Evolutionary conservation across 2,797 vertebrate genomes (phyloP).

Genomic region (Bufotes viridis): DNA sequence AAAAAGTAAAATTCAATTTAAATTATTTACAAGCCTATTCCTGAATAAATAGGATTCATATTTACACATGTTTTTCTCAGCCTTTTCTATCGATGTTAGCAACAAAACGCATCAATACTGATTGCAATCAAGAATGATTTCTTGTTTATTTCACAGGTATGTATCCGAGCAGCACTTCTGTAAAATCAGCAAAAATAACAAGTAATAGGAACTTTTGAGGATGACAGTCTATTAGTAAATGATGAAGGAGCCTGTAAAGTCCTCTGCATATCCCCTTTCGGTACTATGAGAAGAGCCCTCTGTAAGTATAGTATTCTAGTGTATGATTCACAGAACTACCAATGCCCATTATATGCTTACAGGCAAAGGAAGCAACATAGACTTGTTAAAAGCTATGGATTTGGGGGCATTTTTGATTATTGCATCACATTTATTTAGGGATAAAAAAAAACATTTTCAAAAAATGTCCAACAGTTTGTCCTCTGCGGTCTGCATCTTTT

Average conservation of each 20-base stretch:
- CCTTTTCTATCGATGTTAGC: background rate
- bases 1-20: conserved; percentile 3
- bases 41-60: background rate
- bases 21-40: conserved; percentile 20
- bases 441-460: no score
- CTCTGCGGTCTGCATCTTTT: no score
- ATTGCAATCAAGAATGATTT: background rate
- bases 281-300: background rate
- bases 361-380: no score
- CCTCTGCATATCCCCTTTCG: background rate
- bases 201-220: background rate
- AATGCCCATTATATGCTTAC: background rate
- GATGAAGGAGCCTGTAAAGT: background rate
- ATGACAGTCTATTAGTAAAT: background rate
- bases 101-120: background rate
- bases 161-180: background rate
- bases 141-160: background rate
- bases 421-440: no score
- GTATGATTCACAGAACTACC: background rate
- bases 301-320: background rate
- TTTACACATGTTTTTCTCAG: background rate
- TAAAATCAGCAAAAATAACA: background rate
- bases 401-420: no score
- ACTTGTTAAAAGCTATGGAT: no score
- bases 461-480: no score